Evolutionary conservation across 2,888 invertebrate species (phyloP).

Genomic region (Yponomeuta cagnagella): DNA sequence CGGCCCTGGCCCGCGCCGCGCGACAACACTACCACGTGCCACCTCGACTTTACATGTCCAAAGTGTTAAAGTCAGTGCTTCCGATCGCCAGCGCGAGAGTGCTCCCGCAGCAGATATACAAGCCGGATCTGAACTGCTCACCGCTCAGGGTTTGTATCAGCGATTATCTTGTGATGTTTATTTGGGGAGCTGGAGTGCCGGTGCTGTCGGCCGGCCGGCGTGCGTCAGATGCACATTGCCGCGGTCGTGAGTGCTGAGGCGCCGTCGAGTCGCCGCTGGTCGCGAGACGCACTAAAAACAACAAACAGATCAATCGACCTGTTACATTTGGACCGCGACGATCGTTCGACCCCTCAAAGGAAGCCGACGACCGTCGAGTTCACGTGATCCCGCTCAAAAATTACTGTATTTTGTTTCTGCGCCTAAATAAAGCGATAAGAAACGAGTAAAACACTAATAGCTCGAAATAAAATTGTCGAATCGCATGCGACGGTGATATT

Average conservation of each 20-base stretch:
- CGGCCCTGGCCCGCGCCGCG: conserved; percentile 63
- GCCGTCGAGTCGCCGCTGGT: conserved; percentile 63
- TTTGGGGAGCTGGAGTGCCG: conserved; percentile 39
- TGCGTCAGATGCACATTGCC: conserved; percentile 58
- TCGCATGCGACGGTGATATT: conserved; percentile 71
- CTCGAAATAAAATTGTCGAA: conserved; percentile 69
- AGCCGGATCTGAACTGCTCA: conserved; percentile 65
- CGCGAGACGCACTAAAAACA: conserved; percentile 63
- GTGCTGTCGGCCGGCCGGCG: background rate
- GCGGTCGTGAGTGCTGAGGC: conserved; percentile 55
- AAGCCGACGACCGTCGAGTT: conserved; percentile 27
- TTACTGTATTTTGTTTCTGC: conserved; percentile 51
- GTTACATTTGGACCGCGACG: conserved; percentile 47
- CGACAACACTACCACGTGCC: conserved; percentile 42
- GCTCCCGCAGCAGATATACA: conserved; percentile 64
- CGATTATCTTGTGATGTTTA: conserved; percentile 16
- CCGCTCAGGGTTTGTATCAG: conserved; percentile 68
- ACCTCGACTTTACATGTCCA: conserved; percentile 65
- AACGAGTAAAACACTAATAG: conserved; percentile 61
- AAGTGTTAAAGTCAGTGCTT: conserved; percentile 73
- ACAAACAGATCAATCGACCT: conserved; percentile 71
- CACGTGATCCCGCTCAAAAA: conserved; percentile 14
- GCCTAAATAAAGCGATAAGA: conserved; percentile 64
- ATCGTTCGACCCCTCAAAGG: conserved; percentile 31
- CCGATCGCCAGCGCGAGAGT: conserved; percentile 68